These are phyloP conservation scores for Boulengeromyrus knoepffleri DNA, from an alignment of 2,113 vertebrate species.

Conservation along the genomic window DNA sequence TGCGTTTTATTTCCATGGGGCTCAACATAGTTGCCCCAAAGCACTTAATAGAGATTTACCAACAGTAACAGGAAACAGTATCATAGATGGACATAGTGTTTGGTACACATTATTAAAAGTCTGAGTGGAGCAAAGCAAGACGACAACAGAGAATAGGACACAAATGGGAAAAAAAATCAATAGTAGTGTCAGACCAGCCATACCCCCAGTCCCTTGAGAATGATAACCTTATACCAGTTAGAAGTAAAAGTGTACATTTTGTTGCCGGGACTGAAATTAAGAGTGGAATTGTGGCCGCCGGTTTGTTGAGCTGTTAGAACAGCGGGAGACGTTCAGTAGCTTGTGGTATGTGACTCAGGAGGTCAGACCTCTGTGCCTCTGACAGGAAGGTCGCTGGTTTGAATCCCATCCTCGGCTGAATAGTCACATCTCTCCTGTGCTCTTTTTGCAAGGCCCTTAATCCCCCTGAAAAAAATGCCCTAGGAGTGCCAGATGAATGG, in stretches of 20 bases:
- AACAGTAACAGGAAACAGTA: not conserved
- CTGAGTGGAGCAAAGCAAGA: not conserved
- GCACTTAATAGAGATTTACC: slow-evolving; percentile 1
- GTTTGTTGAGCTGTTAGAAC: not conserved
- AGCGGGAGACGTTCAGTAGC: not conserved
- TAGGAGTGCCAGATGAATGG: not conserved
- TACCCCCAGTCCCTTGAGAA: not conserved
- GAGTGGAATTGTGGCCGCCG: not conserved
- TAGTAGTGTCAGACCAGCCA: not conserved
- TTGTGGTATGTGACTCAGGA: not conserved
- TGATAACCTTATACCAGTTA: not conserved
- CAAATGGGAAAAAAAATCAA: not conserved
- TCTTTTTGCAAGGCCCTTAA: not conserved
- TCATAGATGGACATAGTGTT: not conserved
- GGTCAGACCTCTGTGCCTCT: not conserved
- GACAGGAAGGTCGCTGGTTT: not conserved
- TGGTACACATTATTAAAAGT: not conserved
- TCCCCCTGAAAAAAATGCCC: not conserved
- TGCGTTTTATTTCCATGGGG: not conserved
- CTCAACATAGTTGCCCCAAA: not conserved
- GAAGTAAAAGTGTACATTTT: not conserved
- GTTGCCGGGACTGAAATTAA: not conserved
- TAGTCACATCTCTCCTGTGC: not conserved
- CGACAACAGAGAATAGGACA: not conserved
- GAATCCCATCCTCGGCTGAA: not conserved